These are phyloP conservation scores for Neoseiulus cucumeris DNA, from an alignment of 1,140 invertebrate species.

Conservation along the genomic window DNA sequence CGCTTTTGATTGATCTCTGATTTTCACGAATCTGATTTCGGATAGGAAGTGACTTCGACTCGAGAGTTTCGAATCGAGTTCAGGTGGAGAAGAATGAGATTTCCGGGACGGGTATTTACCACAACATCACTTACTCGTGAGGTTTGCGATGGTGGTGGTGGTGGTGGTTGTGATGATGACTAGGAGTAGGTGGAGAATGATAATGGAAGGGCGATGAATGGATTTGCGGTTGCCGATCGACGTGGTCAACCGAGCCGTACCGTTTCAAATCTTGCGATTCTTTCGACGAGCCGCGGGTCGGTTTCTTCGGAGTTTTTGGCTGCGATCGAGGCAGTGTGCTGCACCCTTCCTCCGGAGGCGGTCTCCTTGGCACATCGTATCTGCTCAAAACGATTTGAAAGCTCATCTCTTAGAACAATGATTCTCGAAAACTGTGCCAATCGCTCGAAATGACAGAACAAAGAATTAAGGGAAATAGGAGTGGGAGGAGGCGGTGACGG, in stretches of 20 bases:
- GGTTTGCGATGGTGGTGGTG: neutral
- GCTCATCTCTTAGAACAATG: no score
- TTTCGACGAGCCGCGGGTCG: neutral
- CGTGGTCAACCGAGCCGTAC: neutral
- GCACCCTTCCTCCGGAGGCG: neutral
- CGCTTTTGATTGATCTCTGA: no score
- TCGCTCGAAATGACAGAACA: no score
- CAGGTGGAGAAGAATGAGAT: no score
- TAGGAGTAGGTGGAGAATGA: neutral
- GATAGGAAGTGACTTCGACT: no score
- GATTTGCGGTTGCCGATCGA: neutral
- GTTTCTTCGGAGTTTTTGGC: neutral
- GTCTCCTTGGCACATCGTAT: neutral
- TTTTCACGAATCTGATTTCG: no score
- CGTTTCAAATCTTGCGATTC: neutral
- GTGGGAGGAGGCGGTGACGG: no score
- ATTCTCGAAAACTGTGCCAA: no score
- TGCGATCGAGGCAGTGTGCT: neutral
- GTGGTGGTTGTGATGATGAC: neutral
- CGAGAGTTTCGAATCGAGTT: no score
- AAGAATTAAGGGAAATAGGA: no score
- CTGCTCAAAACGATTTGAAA: neutral
- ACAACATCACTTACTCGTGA: neutral
- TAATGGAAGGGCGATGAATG: neutral
- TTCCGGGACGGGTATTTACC: no score